phyloP scores from a whole-genome alignment of 92 coral and sea anemone species.

The Hydrozoanthus gracilis region DNA sequence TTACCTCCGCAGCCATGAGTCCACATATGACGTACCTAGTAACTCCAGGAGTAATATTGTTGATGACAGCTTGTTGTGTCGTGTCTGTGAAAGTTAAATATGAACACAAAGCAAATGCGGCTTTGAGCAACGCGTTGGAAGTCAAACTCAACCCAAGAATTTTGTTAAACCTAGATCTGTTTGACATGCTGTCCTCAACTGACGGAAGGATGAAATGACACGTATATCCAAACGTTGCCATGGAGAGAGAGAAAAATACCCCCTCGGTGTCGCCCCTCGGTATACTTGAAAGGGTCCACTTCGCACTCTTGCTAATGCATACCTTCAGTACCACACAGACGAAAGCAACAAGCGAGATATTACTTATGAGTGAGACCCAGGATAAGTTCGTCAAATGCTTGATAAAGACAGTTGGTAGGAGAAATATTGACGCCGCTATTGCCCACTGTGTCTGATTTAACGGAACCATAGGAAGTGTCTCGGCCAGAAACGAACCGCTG shows the following conservation, averaged over 20 bases:
- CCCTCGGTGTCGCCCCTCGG: constrained; percentile 39
- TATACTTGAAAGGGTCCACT: constrained; percentile 31
- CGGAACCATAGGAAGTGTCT: constrained; percentile 45
- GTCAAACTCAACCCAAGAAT: constrained; percentile 36
- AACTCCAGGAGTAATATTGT: constrained; percentile 40
- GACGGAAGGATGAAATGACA: constrained; percentile 40
- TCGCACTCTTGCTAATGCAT: not conserved
- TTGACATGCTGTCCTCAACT: constrained; percentile 41
- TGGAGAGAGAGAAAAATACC: constrained; percentile 27
- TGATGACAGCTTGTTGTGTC: constrained; percentile 40
- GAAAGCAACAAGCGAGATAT: constrained; percentile 28
- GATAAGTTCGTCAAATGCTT: constrained; percentile 19
- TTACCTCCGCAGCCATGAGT: constrained; percentile 36
- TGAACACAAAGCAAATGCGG: constrained; percentile 41
- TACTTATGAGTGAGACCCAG: constrained; percentile 32
- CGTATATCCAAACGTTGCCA: constrained; percentile 43
- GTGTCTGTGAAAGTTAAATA: constrained; percentile 21
- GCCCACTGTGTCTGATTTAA: constrained; percentile 41
- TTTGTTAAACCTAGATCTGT: constrained; percentile 33
- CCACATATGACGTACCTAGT: constrained; percentile 28
- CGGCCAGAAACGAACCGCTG: constrained; percentile 42
- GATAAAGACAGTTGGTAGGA: constrained; percentile 26
- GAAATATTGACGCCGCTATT: not conserved
- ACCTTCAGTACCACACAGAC: constrained; percentile 19
- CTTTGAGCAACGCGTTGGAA: constrained; percentile 35